phyloP scores from a whole-genome alignment of 1,140 invertebrate genomes.

The Drosophila oshimai region DNA sequence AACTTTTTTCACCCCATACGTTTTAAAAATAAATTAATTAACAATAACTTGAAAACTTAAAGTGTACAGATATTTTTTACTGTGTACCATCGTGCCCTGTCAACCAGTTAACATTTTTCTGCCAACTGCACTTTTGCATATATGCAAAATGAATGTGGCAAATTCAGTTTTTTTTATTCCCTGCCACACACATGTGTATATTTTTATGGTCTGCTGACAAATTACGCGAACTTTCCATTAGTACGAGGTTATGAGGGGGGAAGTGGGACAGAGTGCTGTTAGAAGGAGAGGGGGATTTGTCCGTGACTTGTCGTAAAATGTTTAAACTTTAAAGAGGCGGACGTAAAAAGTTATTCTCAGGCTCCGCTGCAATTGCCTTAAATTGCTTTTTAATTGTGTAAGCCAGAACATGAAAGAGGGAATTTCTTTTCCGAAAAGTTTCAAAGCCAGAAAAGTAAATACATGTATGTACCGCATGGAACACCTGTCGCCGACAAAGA shows the following conservation, averaged over 20 bases:
- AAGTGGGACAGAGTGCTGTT: neutral
- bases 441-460: slow-evolving; percentile 6
- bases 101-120: slow-evolving; percentile 69
- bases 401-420: neutral
- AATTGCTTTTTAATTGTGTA: slow-evolving; percentile 50
- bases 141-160: slow-evolving; percentile 27
- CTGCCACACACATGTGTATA: slow-evolving; percentile 20
- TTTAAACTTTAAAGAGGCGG: slow-evolving; percentile 33
- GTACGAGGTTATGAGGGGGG: slow-evolving; percentile 10
- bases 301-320: slow-evolving; percentile 34
- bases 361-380: slow-evolving; percentile 16
- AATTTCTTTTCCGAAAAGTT: neutral
- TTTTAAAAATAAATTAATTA: too few relatives aligned
- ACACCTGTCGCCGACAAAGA: slow-evolving; percentile 57
- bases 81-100: neutral
- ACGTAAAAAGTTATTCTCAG: slow-evolving; percentile 15
- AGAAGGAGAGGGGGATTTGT: neutral
- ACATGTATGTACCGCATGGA: neutral
- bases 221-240: slow-evolving; percentile 75
- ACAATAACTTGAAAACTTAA: too few relatives aligned
- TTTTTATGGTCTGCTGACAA: slow-evolving; percentile 79
- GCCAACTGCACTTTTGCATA: slow-evolving; percentile 51
- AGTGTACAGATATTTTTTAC: neutral
- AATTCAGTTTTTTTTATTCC: slow-evolving; percentile 17
- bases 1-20: too few relatives aligned